phyloP scores from a whole-genome alignment of 2,113 vertebrate genomes.

The Tragulus kanchil region DNA sequence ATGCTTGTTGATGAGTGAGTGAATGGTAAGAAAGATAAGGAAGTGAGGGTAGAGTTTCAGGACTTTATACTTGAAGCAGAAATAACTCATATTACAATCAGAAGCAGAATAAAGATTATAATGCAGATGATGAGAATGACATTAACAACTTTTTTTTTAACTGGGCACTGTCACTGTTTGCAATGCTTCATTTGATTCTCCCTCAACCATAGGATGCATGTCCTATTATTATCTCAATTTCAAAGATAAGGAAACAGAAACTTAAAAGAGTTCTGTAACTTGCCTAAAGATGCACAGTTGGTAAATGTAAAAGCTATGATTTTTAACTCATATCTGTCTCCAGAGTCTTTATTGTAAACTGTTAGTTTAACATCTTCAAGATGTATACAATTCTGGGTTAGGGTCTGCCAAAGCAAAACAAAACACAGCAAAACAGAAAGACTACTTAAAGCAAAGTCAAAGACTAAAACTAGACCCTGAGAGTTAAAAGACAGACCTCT shows the following conservation, averaged over 20 bases:
- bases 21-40: neutral
- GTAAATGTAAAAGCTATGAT: neutral
- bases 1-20: neutral
- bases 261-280: neutral
- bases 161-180: neutral
- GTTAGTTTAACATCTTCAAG: neutral
- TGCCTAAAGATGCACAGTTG: neutral
- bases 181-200: neutral
- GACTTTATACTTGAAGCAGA: neutral
- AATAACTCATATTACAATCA: neutral
- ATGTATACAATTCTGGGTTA: neutral
- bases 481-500: neutral
- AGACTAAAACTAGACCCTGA: neutral
- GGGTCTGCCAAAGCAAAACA: neutral
- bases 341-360: neutral
- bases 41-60: neutral
- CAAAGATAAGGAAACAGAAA: neutral
- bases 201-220: neutral
- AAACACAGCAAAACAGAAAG: neutral
- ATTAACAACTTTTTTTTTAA: neutral
- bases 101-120: neutral
- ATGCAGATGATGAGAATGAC: neutral
- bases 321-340: neutral
- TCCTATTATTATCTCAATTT: neutral
- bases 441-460: neutral